Evolutionary conservation across 2,113 vertebrate genomes (phyloP), one percentile per base, ranked within the genome.

Genomic region (Pseudorasbora parva): DNA sequence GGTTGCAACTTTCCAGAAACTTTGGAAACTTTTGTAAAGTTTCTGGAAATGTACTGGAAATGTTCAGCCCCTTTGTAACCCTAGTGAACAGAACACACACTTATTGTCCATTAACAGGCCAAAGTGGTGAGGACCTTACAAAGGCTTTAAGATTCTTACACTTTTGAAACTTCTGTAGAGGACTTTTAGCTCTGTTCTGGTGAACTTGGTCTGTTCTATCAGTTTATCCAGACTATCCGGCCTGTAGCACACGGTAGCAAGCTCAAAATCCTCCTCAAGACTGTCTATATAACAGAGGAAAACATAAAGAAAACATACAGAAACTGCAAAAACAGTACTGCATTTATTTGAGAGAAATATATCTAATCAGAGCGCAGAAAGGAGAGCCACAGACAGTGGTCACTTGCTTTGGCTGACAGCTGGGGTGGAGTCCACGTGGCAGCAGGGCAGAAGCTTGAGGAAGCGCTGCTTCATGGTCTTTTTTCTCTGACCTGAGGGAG

Each of bases 101-200:
- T n/a, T n/a, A n/a, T n/a, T n/a, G n/a, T n/a, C n/a, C n/a, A n/a
- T n/a, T n/a, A n/a, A n/a, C n/a, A n/a, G n/a, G n/a, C n/a, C n/a
- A n/a, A n/a, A n/a, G n/a, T n/a, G n/a, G n/a, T n/a, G n/a, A n/a
- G n/a, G n/a, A n/a, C n/a, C n/a, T n/a, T n/a, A n/a, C n/a, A n/a
- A 73, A 25, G 23, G 27, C 71, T 4, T 25, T 17, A 27, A 2
- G 17, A 25, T 37, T n/a, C 43, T 93, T 91, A 99, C 98, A 2
- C 97, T 99, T 93, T 99, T 99, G 94, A 99, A 99, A 87, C 97
- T 97, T 82, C 98, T 94, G 91, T 99, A 98, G 78, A 99, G 96
- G 88, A 99, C 96, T 84, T 99, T 97, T 80, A 99, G 92, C 91
- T 99, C 98, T 90, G 97, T 97, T 90, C 96, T 97, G 17, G 96